Base-by-base conservation (phyloP, 2,797 vertebrate genomes). In the Fistularia tabacaria region DNA sequence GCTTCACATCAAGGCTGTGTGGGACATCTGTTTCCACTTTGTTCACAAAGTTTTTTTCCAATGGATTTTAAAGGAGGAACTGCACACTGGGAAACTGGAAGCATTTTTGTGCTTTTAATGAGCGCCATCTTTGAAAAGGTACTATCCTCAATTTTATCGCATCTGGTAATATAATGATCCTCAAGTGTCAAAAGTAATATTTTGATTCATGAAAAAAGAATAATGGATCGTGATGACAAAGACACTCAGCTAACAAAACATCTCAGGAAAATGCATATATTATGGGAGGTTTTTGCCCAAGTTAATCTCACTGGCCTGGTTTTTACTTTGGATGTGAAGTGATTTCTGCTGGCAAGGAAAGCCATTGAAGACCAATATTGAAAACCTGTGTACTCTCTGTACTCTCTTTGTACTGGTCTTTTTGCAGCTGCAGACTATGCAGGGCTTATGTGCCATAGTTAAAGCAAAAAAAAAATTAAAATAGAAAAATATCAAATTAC, bases 1-100 rank as follows among this genome's bases (percentile, higher is more conserved):
- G 5, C 36, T 38, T 71, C n/a, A 10, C 36, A 50, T 69, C 61
- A 56, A 6, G 10, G 51, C 61, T 67, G 15, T 67, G 54, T 25
- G 14, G 51, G 64, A 63, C 84, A 84, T 85, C 77, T 85, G 80
- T 57, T 79, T 77, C 49, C 45, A 68, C 25, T 88, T 69, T 73
- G 52, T 62, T 14, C 56, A 74, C 66, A 71, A 74, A 71, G 41
- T 36, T 25, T 44, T 38, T 71, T 63, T 25, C 5, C 25, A 65
- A 70, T 61, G 46, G 45, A 12, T 64, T 44, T 46, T 51, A 49
- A 48, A 65, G 46, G 14, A 69, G 52, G 53, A 65, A 40, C 43
- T 50, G 52, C 60, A 70, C 52, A 57, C 61, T 54, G 46, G 10
- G 52, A 55, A 41, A 49, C 25, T 25, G 25, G 25, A 25, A 58